Base-by-base conservation (phyloP, 2,797 vertebrate species). In the Melanotaenia nigrans region DNA sequence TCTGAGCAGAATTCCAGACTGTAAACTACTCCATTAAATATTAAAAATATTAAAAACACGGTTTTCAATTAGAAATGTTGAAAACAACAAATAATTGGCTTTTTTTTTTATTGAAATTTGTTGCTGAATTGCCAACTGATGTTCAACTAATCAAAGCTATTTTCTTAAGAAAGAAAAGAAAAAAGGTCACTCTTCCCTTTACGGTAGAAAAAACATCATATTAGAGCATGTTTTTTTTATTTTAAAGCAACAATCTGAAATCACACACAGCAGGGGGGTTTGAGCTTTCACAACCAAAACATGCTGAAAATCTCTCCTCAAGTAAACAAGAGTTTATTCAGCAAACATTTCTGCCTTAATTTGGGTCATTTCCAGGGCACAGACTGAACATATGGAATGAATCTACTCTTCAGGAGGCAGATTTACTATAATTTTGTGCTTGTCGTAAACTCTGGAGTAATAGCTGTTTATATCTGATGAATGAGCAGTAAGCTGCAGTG, bases 241-340 rank as follows among this genome's bases (percentile, higher is more conserved):
- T 30, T 22, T 20, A 10, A 53, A 51, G 47, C 3, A 36, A 35
- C 3, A 28, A 25, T 2, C n/a, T 47, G 4, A 54, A 55, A 30
- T 12, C 20, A n/a, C 22, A 51, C 33, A 69, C 4, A 51, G 14
- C 22, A 51, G 42, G 36, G 25, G 28, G 57, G 24, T 47, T 35
- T 60, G 10, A 66, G 35, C 24, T 20, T 4, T 24, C 6, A 58
- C 28, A 28, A 24, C 61, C 9, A 33, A 68, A 79, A 35, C 28
- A 53, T 3, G 3, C 20, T 10, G 1, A 25, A 33, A 45, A 36
- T 16, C 40, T 42, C 16, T 42, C 40, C 6, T 65, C 1, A 6
- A 51, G 8, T 24, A 42, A 53, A 72, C 14, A 30, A 60, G 6
- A 35, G 12, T 73, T 55, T 11, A 35, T 71, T 38, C 40, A 32